Evolutionary conservation across 2,113 vertebrate genomes (phyloP).

Genomic region (Electrona antarctica): DNA sequence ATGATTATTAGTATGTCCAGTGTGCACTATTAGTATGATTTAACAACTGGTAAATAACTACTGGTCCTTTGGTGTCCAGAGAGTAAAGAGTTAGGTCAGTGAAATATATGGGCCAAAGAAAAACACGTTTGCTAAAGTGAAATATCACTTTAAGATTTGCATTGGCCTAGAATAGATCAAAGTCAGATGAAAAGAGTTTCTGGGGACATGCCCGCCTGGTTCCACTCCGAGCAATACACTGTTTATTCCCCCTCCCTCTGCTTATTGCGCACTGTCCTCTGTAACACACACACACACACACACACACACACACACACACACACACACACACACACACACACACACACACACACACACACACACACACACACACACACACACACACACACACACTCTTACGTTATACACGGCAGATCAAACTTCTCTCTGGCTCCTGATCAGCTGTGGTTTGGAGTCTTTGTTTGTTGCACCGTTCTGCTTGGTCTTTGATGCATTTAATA

Average conservation of each 20-base stretch:
- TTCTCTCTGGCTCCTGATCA: constrained; percentile 66
- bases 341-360: constrained; percentile 15
- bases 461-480: constrained; percentile 74
- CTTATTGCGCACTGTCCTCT: constrained; percentile 59
- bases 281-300: background rate
- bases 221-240: constrained; percentile 69
- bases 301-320: constrained; percentile 39
- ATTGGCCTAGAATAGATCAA: constrained; percentile 51
- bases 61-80: constrained; percentile 5
- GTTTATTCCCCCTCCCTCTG: constrained; percentile 68
- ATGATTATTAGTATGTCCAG: constrained; percentile 9
- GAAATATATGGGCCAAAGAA: background rate
- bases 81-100: background rate
- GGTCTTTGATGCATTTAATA: constrained; percentile 79
- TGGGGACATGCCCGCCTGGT: constrained; percentile 66
- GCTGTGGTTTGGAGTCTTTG: constrained; percentile 73
- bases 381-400: constrained; percentile 14
- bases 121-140: constrained; percentile 48
- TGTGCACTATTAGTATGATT: too few species aligned
- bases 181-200: constrained; percentile 70
- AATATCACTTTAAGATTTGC: constrained; percentile 61
- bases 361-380: constrained; percentile 35
- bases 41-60: background rate
- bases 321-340: constrained; percentile 25
- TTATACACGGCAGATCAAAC: constrained; percentile 72